Conservation (phyloP, 37 sponge, comb jelly and placozoan genomes). For the Agelas oroides region DNA sequence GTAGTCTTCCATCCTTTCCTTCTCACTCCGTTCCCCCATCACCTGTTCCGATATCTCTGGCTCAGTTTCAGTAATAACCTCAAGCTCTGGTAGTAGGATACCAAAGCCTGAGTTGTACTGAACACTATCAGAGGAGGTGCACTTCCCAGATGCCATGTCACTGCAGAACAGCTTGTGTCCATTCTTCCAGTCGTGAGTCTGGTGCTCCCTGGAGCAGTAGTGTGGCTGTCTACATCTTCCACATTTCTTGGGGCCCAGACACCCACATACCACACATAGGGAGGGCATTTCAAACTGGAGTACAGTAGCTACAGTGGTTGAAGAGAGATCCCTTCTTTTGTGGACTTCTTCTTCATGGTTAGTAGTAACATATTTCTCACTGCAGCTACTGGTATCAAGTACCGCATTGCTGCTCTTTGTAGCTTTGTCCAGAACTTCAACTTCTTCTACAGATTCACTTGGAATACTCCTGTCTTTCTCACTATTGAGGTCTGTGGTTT, state of each 20-base stretch:
- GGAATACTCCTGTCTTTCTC: no score
- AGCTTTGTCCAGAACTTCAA: no score
- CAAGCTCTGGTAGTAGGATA: conserved; percentile 53
- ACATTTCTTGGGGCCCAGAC: conserved; percentile 64
- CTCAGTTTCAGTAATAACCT: conserved; percentile 71
- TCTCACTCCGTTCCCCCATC: conserved; percentile 43
- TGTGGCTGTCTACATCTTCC: conserved; percentile 46
- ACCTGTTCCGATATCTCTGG: conserved; percentile 10
- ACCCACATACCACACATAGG: conserved; percentile 88
- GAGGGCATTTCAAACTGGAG: background rate
- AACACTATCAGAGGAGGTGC: background rate
- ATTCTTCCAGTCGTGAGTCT: conserved; percentile 80
- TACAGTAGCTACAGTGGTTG: background rate
- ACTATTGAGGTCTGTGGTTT: no score
- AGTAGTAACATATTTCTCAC: no score
- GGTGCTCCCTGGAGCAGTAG: conserved; percentile 85
- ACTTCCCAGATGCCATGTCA: conserved; percentile 32
- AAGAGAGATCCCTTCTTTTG: no score
- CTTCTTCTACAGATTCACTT: no score
- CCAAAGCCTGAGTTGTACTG: conserved; percentile 30
- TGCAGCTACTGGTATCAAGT: no score
- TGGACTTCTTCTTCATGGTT: no score
- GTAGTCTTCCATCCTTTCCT: conserved; percentile 73
- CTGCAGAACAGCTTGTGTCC: conserved; percentile 76
- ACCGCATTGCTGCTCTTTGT: no score